Evolutionary conservation across 2,113 vertebrate genomes (phyloP).

Genomic region (Leiothrix lutea): DNA sequence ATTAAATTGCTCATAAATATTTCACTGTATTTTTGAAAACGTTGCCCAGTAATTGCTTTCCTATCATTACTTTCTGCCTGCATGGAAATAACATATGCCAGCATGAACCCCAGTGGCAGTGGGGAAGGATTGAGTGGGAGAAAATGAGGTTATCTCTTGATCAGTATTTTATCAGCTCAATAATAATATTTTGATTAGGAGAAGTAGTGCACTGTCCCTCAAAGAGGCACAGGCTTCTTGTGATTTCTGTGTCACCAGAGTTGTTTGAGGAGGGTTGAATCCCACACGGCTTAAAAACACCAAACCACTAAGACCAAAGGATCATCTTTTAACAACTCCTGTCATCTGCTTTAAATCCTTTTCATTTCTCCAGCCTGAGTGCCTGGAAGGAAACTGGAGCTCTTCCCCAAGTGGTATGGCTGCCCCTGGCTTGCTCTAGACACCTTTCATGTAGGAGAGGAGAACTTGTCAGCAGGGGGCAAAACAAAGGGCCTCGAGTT

Average conservation of each 20-base stretch:
- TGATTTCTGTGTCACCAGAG: neutral
- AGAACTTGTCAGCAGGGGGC: neutral
- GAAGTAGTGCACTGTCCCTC: neutral
- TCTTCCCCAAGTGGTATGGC: rapidly evolving
- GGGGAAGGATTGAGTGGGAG: neutral
- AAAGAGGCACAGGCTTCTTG: neutral
- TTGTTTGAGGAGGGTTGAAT: neutral
- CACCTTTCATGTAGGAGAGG: neutral
- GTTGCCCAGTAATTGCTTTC: neutral
- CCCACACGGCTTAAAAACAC: neutral
- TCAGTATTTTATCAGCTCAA: neutral
- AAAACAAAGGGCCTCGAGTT: neutral
- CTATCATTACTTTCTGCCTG: neutral
- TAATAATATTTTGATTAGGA: neutral
- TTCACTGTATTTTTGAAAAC: neutral
- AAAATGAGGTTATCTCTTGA: neutral
- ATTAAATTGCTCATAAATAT: neutral
- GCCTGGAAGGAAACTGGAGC: neutral
- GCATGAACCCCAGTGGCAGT: neutral
- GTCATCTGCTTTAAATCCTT: neutral
- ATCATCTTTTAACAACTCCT: neutral
- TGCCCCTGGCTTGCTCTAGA: neutral
- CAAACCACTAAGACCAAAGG: neutral
- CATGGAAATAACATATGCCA: neutral
- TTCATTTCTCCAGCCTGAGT: neutral